Evolutionary conservation across 1,140 invertebrate genomes (phyloP).

Genomic region (Patella vulgata): DNA sequence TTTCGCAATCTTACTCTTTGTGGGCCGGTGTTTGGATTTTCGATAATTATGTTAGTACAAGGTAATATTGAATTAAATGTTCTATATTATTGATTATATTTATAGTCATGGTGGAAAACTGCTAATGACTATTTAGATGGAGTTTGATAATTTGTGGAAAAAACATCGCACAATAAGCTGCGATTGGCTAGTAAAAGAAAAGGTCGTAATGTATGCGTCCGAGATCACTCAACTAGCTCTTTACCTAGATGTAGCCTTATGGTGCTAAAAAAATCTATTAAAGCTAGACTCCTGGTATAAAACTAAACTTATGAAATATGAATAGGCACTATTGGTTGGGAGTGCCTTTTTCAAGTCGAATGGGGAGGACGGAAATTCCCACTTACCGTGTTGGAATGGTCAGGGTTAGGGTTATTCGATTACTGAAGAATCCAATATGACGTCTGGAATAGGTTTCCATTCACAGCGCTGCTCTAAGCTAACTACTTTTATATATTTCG

Average conservation of each 20-base stretch:
- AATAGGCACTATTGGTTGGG: background rate
- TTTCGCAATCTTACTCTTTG: no score
- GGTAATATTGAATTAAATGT: no score
- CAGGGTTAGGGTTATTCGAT: conserved; percentile 2
- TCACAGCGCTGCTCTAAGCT: conserved; percentile 1
- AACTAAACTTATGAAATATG: background rate
- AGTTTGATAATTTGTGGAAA: no score
- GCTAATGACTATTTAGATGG: no score
- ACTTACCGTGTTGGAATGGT: conserved; percentile 1
- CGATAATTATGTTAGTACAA: no score
- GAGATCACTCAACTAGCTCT: background rate
- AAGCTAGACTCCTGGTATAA: background rate
- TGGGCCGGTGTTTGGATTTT: no score
- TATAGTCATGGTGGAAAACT: no score
- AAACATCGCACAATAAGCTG: background rate
- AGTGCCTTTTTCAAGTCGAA: background rate
- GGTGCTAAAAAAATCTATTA: background rate
- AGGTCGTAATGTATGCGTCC: no score
- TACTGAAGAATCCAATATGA: background rate
- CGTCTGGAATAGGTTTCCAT: background rate
- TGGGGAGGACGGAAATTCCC: background rate
- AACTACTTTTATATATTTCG: background rate
- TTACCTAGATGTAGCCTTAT: background rate
- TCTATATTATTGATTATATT: no score
- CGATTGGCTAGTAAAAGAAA: background rate